These are phyloP conservation scores for Diadema setosum DNA, from an alignment of 35 echinoderm and acorn worm species.

Conservation along the genomic window DNA sequence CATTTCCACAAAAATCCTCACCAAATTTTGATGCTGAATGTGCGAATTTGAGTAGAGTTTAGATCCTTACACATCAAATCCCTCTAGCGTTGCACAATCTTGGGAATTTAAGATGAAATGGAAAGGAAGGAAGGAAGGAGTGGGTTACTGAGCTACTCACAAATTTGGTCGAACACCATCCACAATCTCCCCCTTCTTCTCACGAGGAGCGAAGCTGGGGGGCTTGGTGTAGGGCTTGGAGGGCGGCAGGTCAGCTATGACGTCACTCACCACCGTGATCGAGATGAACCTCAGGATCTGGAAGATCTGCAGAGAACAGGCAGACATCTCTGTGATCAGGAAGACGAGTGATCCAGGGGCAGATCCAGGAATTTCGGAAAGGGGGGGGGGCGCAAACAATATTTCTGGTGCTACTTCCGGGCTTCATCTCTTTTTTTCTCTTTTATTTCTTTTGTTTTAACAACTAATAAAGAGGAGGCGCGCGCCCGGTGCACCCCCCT, in stretches of 20 bases:
- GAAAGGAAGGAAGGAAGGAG: neutral
- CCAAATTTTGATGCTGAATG: neutral
- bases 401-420: too few relatives aligned
- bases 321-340: too few relatives aligned
- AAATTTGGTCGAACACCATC: conserved; percentile 19
- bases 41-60: neutral
- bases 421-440: too few relatives aligned
- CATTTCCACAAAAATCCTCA: neutral
- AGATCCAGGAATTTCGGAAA: too few relatives aligned
- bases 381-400: too few relatives aligned
- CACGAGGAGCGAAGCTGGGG: conserved; percentile 18
- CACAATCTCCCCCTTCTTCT: conserved; percentile 40
- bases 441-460: too few relatives aligned
- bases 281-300: conserved; percentile 52
- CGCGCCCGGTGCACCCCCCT: too few relatives aligned
- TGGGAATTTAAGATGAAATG: neutral
- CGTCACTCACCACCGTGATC: conserved; percentile 22
- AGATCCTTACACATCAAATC: too few relatives aligned
- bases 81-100: too few relatives aligned
- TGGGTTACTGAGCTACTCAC: neutral
- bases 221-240: conserved; percentile 38
- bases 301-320: conserved; percentile 29
- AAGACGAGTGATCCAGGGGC: too few relatives aligned
- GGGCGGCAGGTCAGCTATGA: conserved; percentile 35
- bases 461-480: too few relatives aligned